Conservation (phyloP, 2,113 vertebrate species). For the Eretmochelys imbricata region DNA sequence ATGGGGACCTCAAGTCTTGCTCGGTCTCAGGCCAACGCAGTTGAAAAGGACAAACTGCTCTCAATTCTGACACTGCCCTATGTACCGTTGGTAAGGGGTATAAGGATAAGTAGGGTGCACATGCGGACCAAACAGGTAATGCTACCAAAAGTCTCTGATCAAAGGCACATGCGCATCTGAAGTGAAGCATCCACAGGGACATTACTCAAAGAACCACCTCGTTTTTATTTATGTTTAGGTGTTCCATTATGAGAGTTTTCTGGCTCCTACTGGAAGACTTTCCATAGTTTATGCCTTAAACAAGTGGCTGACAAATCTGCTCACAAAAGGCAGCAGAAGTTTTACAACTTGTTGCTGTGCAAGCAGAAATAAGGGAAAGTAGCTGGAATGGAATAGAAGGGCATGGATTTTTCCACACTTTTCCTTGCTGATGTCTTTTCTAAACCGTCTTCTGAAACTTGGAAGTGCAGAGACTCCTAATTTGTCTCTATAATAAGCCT, state of each 20-base stretch:
- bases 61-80: too few relatives aligned
- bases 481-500: background rate
- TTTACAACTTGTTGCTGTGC: background rate
- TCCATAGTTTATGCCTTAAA: background rate
- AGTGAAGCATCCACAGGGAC: too few relatives aligned
- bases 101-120: too few relatives aligned
- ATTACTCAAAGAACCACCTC: too few relatives aligned
- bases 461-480: background rate
- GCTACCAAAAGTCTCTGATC: too few relatives aligned
- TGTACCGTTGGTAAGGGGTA: too few relatives aligned
- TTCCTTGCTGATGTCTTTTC: background rate
- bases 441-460: background rate
- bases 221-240: background rate
- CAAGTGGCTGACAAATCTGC: background rate
- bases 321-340: background rate
- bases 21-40: too few relatives aligned
- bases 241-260: background rate
- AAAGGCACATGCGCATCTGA: too few relatives aligned
- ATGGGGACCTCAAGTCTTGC: too few relatives aligned
- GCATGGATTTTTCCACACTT: background rate
- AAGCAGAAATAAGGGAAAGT: background rate
- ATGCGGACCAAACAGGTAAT: too few relatives aligned
- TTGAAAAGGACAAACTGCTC: too few relatives aligned
- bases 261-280: fast-evolving
- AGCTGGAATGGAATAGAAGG: too few relatives aligned